Conservation (phyloP, 2,888 invertebrate genomes). For the Trimorus sp. region DNA sequence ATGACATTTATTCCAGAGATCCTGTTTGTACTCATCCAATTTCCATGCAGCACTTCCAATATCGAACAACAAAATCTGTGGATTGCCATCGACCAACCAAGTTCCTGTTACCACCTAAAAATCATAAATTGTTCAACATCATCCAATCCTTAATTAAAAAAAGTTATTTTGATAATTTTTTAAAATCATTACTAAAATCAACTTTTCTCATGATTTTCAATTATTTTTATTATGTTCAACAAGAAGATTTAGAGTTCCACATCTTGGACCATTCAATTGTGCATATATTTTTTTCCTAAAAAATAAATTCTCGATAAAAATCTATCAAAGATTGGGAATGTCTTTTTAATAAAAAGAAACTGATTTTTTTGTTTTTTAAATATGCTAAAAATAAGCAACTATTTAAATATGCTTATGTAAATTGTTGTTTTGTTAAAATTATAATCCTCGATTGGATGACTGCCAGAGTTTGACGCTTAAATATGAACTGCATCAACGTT, state of each 20-base stretch:
- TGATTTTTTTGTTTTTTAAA: no score
- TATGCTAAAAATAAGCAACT: constrained; percentile 40
- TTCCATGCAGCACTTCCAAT: constrained; percentile 98
- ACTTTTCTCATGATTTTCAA: no score
- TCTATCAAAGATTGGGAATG: no score
- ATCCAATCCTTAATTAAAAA: no score
- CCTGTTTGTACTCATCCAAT: constrained; percentile 96
- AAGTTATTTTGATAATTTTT: no score
- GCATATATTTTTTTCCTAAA: no score
- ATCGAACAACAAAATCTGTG: constrained; percentile 98
- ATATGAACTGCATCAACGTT: constrained; percentile 38
- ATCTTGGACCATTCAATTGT: no score
- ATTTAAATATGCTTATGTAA: constrained; percentile 54
- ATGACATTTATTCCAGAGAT: constrained; percentile 93
- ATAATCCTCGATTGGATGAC: constrained; percentile 35
- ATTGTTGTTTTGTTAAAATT: constrained; percentile 42
- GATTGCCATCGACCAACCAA: constrained; percentile 99
- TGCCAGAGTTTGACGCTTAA: constrained; percentile 32
- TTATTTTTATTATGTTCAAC: no score
- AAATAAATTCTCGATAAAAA: no score
- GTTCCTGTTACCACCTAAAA: constrained; percentile 94
- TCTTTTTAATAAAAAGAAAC: no score
- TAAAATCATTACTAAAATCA: no score
- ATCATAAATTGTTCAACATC: constrained; percentile 23
- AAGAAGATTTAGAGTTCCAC: no score